Percentiles rank a stretch among this genome's conserved stretches.
Conservation (phyloP, 1,140 invertebrate genomes). For the Aporrectodea caliginosa region DNA sequence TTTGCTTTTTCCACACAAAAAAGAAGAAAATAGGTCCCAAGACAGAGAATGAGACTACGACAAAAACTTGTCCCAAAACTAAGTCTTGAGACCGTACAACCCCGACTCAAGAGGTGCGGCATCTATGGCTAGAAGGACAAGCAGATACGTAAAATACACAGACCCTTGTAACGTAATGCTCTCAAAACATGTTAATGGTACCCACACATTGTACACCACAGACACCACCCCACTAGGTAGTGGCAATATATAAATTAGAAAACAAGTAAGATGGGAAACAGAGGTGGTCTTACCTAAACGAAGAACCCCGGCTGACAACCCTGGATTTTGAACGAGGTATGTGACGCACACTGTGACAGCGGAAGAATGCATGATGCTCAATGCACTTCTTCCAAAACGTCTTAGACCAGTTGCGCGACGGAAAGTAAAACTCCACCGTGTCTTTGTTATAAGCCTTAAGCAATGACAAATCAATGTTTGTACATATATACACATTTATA, state of each 20-base stretch:
- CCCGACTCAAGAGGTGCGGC: too few relatives aligned
- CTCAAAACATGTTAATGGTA: too few relatives aligned
- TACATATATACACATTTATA: too few relatives aligned
- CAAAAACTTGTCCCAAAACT: too few relatives aligned
- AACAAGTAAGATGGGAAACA: neutral
- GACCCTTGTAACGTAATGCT: too few relatives aligned
- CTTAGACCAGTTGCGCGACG: constrained; percentile 95
- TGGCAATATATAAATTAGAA: neutral
- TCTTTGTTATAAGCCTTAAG: constrained; percentile 76
- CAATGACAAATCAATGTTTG: too few relatives aligned
- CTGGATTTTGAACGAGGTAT: constrained; percentile 77
- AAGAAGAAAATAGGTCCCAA: too few relatives aligned
- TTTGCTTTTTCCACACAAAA: too few relatives aligned
- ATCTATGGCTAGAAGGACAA: too few relatives aligned
- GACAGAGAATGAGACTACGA: too few relatives aligned
- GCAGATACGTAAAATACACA: too few relatives aligned
- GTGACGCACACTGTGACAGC: constrained; percentile 61
- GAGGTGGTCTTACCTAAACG: constrained; percentile 73
- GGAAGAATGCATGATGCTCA: constrained; percentile 97
- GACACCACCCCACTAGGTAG: neutral
- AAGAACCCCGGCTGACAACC: constrained; percentile 86
- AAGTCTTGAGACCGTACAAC: too few relatives aligned
- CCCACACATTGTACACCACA: neutral
- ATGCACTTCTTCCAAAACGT: constrained; percentile 99
- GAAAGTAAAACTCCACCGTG: constrained; percentile 96